A percentile compares a stretch with the other conserved stretches of the same genome.
Evolutionary conservation across 1,140 invertebrate genomes (phyloP).

Genomic region (Zaprionus ornatus): DNA sequence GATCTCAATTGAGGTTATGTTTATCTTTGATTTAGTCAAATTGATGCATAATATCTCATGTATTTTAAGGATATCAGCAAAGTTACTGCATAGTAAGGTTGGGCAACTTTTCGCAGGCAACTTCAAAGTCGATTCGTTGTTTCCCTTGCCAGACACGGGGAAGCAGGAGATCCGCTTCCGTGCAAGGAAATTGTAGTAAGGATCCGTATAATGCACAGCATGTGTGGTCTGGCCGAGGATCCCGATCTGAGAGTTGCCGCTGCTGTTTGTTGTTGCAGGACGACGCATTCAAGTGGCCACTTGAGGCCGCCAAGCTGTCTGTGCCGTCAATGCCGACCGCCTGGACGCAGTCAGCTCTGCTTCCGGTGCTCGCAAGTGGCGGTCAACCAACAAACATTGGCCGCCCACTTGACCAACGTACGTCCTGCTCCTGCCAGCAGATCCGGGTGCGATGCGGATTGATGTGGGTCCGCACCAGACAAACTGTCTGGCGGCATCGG

Average conservation of each 20-base stretch:
- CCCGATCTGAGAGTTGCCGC: neutral
- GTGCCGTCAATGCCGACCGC: constrained; percentile 23
- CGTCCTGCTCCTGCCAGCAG: neutral
- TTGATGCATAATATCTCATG: too few species aligned
- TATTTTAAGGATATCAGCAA: neutral
- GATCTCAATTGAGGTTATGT: too few species aligned
- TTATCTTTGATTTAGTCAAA: too few species aligned
- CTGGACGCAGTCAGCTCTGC: constrained; percentile 14
- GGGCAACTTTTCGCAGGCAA: constrained; percentile 6
- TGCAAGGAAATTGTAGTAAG: constrained; percentile 22
- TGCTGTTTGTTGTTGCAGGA: constrained; percentile 56
- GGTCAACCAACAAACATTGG: constrained; percentile 70
- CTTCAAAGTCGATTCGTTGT: constrained; percentile 25
- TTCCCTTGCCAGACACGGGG: neutral
- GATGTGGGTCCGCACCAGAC: constrained; percentile 14
- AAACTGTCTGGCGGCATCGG: constrained; percentile 62
- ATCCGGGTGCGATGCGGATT: constrained; percentile 21
- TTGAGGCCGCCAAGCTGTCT: constrained; percentile 75
- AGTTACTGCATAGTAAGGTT: neutral
- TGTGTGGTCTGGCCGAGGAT: constrained; percentile 35
- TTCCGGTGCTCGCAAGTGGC: constrained; percentile 60
- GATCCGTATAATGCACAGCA: neutral
- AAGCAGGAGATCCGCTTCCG: constrained; percentile 43
- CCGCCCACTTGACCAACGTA: constrained; percentile 57
- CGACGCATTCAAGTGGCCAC: constrained; percentile 60